phyloP scores from a whole-genome alignment of 2,113 vertebrate species.

The Nothocercus nigrocapillus region DNA sequence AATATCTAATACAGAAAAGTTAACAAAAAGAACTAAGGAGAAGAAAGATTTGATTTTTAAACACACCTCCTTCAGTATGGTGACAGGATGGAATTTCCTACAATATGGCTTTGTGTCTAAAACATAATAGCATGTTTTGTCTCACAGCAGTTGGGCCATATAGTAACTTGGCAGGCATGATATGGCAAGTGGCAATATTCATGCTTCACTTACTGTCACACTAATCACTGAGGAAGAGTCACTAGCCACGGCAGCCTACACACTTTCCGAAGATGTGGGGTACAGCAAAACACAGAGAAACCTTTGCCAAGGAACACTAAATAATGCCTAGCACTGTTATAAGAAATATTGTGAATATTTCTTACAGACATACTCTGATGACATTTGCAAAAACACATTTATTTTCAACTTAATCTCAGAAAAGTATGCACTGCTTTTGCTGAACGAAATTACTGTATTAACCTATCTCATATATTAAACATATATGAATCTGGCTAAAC shows the following conservation, averaged over 20 bases:
- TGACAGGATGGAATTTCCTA: slow-evolving; percentile 44
- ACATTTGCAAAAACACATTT: neutral
- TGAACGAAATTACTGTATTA: slow-evolving; percentile 19
- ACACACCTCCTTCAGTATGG: slow-evolving; percentile 7
- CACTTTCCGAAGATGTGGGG: neutral
- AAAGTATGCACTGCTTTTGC: neutral
- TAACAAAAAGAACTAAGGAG: neutral
- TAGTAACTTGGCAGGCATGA: slow-evolving; percentile 34
- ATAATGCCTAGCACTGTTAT: neutral
- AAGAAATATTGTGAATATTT: slow-evolving; percentile 8
- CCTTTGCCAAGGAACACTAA: neutral
- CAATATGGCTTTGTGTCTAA: slow-evolving; percentile 38
- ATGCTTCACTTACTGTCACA: neutral
- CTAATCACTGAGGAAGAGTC: slow-evolving; percentile 27
- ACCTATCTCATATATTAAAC: slow-evolving; percentile 45
- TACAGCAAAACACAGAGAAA: neutral
- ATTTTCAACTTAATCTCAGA: slow-evolving; percentile 3
- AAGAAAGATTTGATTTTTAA: slow-evolving; percentile 29
- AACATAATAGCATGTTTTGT: slow-evolving; percentile 44
- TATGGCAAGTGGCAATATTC: slow-evolving; percentile 11
- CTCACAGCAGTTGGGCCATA: slow-evolving; percentile 51
- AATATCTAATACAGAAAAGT: neutral
- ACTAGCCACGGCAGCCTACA: neutral
- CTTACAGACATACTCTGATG: neutral
- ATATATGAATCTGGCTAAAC: slow-evolving; percentile 30